Evolutionary conservation across 2,797 vertebrate genomes (phyloP), one percentile per base, ranked within the genome.

Genomic region (Lycodopsis pacificus): DNA sequence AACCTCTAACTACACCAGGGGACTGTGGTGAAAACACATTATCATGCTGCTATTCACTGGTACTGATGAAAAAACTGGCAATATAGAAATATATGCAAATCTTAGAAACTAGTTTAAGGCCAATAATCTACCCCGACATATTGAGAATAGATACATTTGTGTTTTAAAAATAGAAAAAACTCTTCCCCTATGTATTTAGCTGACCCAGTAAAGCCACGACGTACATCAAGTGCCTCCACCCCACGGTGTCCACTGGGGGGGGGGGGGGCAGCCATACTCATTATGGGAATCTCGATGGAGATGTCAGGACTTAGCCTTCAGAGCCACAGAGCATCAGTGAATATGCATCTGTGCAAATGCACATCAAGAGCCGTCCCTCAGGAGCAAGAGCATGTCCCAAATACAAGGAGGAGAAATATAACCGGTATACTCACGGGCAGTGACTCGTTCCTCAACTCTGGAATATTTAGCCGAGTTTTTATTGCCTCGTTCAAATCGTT

Each of bases 251-350:
- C 58, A 58, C 71, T 56, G 53, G 17, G 42, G 36, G 13, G 20
- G 4, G 0, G 15, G 38, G 27, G 57, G 25, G 25, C 66, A 74
- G 66, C 25, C 12, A 22, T 5, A 53, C 73, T 91, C 70, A 87
- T 89, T 86, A 90, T 83, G 77, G 77, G 86, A 84, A 90, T 89
- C 59, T 87, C 61, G 14, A 30, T 36, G 14, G 58, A 81, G 48
- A 79, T 54, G 76, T 65, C 49, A 57, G 76, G 62, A 57, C 62
- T 77, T 73, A 62, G 65, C 73, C 81, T 64, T 78, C 44, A 80
- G 76, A 80, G 44, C 30, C 42, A 46, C 12, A 66, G 48, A 36
- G 49, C 69, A 0, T 63, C 65, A 36, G 56, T 71, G 58, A 87
- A 81, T 70, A 75, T 77, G 78, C 69, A 78, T 81, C 49, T 64